Base-by-base conservation (phyloP, 2,797 vertebrate genomes). In the Enteromius unitaeniatus region DNA sequence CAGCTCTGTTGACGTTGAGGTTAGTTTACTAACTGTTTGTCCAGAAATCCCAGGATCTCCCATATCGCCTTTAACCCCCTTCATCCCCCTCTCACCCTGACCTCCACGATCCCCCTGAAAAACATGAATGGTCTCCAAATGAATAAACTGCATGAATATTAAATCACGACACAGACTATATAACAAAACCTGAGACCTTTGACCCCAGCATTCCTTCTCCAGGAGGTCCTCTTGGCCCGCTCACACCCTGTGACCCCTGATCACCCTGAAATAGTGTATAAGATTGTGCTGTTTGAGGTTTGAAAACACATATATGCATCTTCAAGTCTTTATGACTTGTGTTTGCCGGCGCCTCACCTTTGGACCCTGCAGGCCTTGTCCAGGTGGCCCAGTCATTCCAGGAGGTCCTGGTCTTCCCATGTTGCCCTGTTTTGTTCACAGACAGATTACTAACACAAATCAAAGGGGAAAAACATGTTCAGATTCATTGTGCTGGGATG, bases 181-280 rank as follows among this genome's bases (percentile, higher is more conserved):
- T n/a, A n/a, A 13, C 45, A 55, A 75, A 67, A 82, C 8, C 40
- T 86, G 92, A 88, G 86, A 97, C 97, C 95, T 98, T 98, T 73
- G 94, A 88, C 88, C 97, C 97, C 55, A 94, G 90, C 78, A 97
- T 92, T 45, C 97, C 97, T 84, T 98, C 97, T 80, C 97, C 97
- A 55, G 95, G 89, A 14, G 90, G 81, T 0, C 97, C 97, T 84
- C 97, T 93, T 9, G 96, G 95, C 76, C 97, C 97, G 1, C 92
- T 89, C 86, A 96, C 92, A 13, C 97, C 97, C 91, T 96, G 96
- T 86, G 91, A 31, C 76, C 97, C 97, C 85, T 94, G 96, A 83
- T 97, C 96, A 4, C 97, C 97, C 97, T 98, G 86, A 87, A 26
- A 78, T 17, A 58, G n/a, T 5, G 6, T 40, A 40, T 5, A 23